phyloP scores from a whole-genome alignment of 1,140 invertebrate genomes.

The Meloidogyne hapla region DNA sequence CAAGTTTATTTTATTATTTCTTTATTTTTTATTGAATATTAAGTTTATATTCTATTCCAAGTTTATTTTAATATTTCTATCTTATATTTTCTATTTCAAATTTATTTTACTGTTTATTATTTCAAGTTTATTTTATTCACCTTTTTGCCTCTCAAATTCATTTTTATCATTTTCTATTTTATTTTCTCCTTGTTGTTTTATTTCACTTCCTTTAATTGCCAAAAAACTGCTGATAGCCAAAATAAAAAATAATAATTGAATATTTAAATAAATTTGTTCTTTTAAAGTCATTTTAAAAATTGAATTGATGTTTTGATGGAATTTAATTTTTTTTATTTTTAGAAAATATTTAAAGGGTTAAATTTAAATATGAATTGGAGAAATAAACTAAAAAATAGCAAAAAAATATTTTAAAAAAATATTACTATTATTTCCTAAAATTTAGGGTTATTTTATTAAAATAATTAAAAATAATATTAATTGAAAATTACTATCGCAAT shows the following conservation, averaged over 20 bases:
- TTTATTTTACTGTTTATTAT: neutral
- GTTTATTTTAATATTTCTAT: no score
- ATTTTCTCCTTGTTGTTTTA: neutral
- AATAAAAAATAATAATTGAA: slow-evolving; percentile 7
- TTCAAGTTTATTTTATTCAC: neutral
- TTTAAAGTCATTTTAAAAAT: neutral
- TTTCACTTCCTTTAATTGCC: neutral
- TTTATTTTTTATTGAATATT: no score
- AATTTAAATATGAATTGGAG: no score
- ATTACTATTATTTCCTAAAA: no score
- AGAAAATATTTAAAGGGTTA: neutral
- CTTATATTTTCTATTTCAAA: no score
- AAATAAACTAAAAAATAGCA: no score
- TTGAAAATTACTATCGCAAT: no score
- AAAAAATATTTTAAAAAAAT: no score
- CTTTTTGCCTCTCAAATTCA: slow-evolving; percentile 1
- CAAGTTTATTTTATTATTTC: no score
- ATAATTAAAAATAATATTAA: no score
- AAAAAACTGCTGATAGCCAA: neutral
- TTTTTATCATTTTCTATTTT: neutral
- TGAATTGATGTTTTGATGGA: neutral
- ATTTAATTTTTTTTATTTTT: neutral
- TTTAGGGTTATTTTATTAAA: no score
- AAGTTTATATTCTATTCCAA: no score
- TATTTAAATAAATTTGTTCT: slow-evolving; percentile 1